Evolutionary conservation across 2,113 vertebrate genomes (phyloP), one percentile per base, ranked within the genome.

Genomic region (Macroglossus sobrinus): DNA sequence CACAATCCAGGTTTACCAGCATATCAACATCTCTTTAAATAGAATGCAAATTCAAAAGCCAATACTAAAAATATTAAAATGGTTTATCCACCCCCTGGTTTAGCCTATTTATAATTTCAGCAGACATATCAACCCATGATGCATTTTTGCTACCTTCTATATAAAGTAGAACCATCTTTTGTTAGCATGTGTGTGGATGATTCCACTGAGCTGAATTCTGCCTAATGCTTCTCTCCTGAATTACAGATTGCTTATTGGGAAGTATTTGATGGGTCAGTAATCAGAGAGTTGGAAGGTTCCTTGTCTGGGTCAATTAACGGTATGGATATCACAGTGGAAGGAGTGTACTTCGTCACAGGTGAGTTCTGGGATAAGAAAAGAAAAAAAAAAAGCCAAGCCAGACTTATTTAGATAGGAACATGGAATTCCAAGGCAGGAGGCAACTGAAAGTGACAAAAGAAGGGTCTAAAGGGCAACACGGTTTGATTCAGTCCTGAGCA

Each of bases 211-310:
- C 61, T 18, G 68, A 2, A 11, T 80, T 40, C 45, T 11, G 40
- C 43, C 40, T 61, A 13, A 0, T 12, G 18, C 45, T 89, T 96
- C 94, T 78, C 93, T 61, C 91, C 74, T 84, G 35, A 61, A 91
- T 91, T 98, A 84, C 88, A 99, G 99, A 98, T 99, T 35, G 98
- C 97, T 33, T 99, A 99, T 98, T 99, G 99, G 99, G 99, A 99
- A 22, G 98, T 99, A 43, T 99, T 98, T 59, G 99, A 99, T 18
- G 99, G 99, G 30, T 97, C 98, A 0, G 91, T 97, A 18, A 98
- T 99, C 97, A 98, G 99, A 98, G 98, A 99, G 66, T 71, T 99
- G 78, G 99, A 99, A 78, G 99, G 98, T 15, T 99, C 99, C 28
- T 95, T 97, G 96, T 98, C 99, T 0, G 99, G 99, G 43, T 97